Evolutionary conservation across 1,140 invertebrate genomes (phyloP).

Genomic region (Drosophila tristis): DNA sequence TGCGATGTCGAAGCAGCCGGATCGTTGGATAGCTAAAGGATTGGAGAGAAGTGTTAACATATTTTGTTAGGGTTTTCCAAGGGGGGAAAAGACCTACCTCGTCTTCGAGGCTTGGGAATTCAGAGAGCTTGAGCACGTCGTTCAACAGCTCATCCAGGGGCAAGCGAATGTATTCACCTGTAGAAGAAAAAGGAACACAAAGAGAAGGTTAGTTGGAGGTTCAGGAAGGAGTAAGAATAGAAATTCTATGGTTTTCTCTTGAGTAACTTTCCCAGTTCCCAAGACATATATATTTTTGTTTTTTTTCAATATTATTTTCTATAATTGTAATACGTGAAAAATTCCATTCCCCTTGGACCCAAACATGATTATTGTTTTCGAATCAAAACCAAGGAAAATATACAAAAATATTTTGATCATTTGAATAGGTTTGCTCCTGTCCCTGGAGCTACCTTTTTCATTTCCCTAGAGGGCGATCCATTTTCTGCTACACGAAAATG

Average conservation of each 20-base stretch:
- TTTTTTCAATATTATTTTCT: too few species aligned
- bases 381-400: constrained; percentile 34
- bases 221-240: neutral
- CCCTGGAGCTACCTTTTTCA: neutral
- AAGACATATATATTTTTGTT: neutral
- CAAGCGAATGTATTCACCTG: constrained; percentile 83
- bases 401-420: constrained; percentile 70
- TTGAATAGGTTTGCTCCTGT: constrained; percentile 3
- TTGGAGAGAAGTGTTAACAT: neutral
- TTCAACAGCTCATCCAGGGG: constrained; percentile 82
- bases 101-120: constrained; percentile 64
- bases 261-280: neutral
- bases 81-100: constrained; percentile 58
- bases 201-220: neutral
- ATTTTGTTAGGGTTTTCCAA: neutral
- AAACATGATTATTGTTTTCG: constrained; percentile 24
- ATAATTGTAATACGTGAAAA: neutral
- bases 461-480: constrained; percentile 61
- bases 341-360: constrained; percentile 35
- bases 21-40: constrained; percentile 56
- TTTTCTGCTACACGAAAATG: constrained; percentile 26
- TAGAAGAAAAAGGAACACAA: neutral
- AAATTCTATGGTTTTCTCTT: neutral
- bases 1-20: constrained; percentile 77
- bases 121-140: constrained; percentile 79